Percentiles rank a stretch among this genome's conserved stretches.
phyloP scores from a whole-genome alignment of 92 coral and sea anemone genomes.

The Phenganax subtilis region DNA sequence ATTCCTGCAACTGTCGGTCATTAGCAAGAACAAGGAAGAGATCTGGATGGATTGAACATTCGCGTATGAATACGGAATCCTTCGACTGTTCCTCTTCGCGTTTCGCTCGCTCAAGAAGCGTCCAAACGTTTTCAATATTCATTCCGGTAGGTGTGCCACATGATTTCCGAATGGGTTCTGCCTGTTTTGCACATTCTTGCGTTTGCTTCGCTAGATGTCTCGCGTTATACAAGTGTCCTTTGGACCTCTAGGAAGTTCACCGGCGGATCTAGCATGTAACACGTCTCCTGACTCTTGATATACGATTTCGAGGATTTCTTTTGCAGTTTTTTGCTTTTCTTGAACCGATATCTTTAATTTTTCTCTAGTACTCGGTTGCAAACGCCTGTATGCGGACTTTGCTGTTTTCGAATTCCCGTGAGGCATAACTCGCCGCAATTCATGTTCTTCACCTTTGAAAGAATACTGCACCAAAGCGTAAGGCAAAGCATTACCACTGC shows the following conservation, averaged over 20 bases:
- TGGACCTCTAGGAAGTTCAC: constrained; percentile 54
- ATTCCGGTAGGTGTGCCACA: neutral
- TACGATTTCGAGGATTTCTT: constrained; percentile 37
- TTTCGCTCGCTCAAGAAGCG: constrained; percentile 54
- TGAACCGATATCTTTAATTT: constrained; percentile 30
- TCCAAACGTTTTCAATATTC: constrained; percentile 33
- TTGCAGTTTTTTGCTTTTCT: constrained; percentile 37
- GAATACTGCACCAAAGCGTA: constrained; percentile 43
- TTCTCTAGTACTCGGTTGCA: constrained; percentile 39
- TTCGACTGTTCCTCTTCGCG: constrained; percentile 50
- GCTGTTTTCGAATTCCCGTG: constrained; percentile 40
- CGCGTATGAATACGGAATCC: constrained; percentile 44
- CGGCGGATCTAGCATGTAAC: constrained; percentile 33
- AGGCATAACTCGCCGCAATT: constrained; percentile 9
- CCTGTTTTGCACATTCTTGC: neutral
- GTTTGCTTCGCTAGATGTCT: constrained; percentile 33
- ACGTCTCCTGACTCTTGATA: constrained; percentile 47
- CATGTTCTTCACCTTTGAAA: constrained; percentile 45
- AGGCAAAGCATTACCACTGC: constrained; percentile 25
- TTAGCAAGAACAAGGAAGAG: constrained; percentile 46
- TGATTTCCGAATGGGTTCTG: neutral
- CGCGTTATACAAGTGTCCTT: constrained; percentile 48
- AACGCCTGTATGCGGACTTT: constrained; percentile 32
- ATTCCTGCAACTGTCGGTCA: constrained; percentile 44
- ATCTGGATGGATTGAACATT: constrained; percentile 47